phyloP scores from a whole-genome alignment of 1,140 invertebrate species.

The Drosophila kikkawai region DNA sequence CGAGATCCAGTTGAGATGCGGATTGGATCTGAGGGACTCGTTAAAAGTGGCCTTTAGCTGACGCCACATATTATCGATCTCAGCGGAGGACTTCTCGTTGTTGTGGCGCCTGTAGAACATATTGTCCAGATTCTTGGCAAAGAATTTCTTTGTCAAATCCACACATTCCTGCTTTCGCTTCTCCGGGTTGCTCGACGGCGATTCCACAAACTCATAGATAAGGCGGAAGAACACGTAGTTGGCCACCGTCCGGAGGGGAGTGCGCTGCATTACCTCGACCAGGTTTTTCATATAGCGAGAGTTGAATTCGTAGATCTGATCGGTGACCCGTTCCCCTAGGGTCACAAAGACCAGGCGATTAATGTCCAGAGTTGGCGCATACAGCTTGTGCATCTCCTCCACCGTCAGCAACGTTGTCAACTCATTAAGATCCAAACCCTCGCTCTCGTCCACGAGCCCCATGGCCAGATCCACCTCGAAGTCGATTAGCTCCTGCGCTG shows the following conservation, averaged over 20 bases:
- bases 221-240: constrained; percentile 71
- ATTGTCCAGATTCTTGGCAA: constrained; percentile 72
- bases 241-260: constrained; percentile 53
- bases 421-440: constrained; percentile 33
- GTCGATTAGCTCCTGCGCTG: constrained; percentile 61
- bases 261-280: constrained; percentile 35
- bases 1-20: constrained; percentile 46
- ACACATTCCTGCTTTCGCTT: constrained; percentile 40
- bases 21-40: constrained; percentile 37
- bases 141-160: constrained; percentile 50
- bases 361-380: constrained; percentile 47
- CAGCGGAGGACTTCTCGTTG: constrained; percentile 45
- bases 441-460: constrained; percentile 46
- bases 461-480: constrained; percentile 69
- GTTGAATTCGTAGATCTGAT: constrained; percentile 59
- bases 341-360: constrained; percentile 40
- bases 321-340: constrained; percentile 35
- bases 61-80: constrained; percentile 66
- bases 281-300: constrained; percentile 60
- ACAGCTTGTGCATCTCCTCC: constrained; percentile 46
- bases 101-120: constrained; percentile 70
- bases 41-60: constrained; percentile 64
- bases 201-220: constrained; percentile 44
- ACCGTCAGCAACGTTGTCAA: constrained; percentile 42
- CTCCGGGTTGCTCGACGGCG: constrained; percentile 6